phyloP scores from a whole-genome alignment of 2,888 invertebrate genomes.

The Uloborus plumipes region DNA sequence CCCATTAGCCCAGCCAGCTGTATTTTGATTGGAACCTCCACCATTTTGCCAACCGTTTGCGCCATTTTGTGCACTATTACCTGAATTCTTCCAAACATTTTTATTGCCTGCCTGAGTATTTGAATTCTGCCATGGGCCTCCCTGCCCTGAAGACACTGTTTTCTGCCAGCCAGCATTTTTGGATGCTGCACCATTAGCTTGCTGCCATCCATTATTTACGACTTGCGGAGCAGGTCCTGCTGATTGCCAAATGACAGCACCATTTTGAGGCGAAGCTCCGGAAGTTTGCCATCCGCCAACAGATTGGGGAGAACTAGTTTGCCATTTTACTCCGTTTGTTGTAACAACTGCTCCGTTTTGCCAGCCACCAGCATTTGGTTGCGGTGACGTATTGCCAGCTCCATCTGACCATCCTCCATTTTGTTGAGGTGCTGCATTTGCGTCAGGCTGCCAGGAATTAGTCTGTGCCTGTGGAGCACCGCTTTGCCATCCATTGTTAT shows the following conservation, averaged over 20 bases:
- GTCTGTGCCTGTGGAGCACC: slow-evolving; percentile 18
- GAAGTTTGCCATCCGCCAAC: slow-evolving; percentile 40
- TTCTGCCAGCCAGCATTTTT: slow-evolving; percentile 13
- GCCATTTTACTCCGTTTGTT: slow-evolving; percentile 29
- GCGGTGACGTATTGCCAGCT: slow-evolving; percentile 1
- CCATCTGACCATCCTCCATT: slow-evolving; percentile 23
- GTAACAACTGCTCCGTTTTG: slow-evolving; percentile 8
- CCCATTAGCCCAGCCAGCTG: slow-evolving; percentile 15
- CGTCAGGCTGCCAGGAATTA: slow-evolving; percentile 16
- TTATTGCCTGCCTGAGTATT: slow-evolving; percentile 7
- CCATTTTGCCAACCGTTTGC: slow-evolving; percentile 36
- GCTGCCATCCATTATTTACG: background rate
- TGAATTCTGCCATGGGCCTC: slow-evolving; percentile 6
- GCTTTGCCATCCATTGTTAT: slow-evolving; percentile 40
- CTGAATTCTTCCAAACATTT: too few relatives aligned
- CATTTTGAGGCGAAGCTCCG: slow-evolving; percentile 1
- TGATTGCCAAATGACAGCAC: slow-evolving; percentile 27
- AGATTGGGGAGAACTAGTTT: slow-evolving; percentile 27
- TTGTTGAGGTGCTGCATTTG: slow-evolving; percentile 14
- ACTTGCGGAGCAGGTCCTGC: slow-evolving; percentile 2
- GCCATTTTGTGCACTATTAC: too few relatives aligned
- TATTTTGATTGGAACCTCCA: background rate
- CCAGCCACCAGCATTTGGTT: slow-evolving; percentile 4
- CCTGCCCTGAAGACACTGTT: background rate
- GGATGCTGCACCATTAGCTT: slow-evolving; percentile 19